Evolutionary conservation across 2,888 invertebrate genomes (phyloP), one percentile per base, ranked within the genome.

Genomic region (Myopa testacea): DNA sequence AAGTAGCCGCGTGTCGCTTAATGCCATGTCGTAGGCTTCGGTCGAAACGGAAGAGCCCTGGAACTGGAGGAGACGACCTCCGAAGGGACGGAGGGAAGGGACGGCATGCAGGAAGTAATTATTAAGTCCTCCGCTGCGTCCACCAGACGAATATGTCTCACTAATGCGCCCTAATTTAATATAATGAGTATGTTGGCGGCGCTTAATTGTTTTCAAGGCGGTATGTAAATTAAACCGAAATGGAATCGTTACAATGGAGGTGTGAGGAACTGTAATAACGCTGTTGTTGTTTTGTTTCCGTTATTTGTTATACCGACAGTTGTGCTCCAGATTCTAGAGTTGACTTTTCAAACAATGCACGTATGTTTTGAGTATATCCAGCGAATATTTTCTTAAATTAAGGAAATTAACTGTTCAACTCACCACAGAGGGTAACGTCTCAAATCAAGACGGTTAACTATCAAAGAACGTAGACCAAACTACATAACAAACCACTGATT

Each of bases 81-180:
- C 78, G 79, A 80, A 79, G 76, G 79, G 77, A 78, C 68, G 77
- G 70, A 79, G 78, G n/a, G n/a, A n/a, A n/a, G n/a, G n/a, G 45
- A 26, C 14, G 63, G 26, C 63, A 26, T 7, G 38, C 8, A 69
- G 87, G 87, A 87, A 86, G 86, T 87, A 87, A 87, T 87, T 87
- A 87, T 81, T 82, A 83, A 86, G 84, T 83, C 80, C 82, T 78
- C 69, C 76, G 74, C 80, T 71, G 19, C 63, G 26, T 26, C 26
- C 26, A 26, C 26, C 26, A 26, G 38, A 67, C 71, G 78, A 75
- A 78, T 78, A 75, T 78, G 78, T 71, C 75, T 72, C 37, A 60
- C 45, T 69, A 75, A 75, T 75, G 75, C 68, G 75, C 40, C 58
- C 68, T 82, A 84, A 83, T 84, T 82, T 82, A 82, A 84, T 83